Evolutionary conservation across 2,797 vertebrate species (phyloP), one percentile per base, ranked within the genome.

Genomic region (Hippopotamyrus pictus): DNA sequence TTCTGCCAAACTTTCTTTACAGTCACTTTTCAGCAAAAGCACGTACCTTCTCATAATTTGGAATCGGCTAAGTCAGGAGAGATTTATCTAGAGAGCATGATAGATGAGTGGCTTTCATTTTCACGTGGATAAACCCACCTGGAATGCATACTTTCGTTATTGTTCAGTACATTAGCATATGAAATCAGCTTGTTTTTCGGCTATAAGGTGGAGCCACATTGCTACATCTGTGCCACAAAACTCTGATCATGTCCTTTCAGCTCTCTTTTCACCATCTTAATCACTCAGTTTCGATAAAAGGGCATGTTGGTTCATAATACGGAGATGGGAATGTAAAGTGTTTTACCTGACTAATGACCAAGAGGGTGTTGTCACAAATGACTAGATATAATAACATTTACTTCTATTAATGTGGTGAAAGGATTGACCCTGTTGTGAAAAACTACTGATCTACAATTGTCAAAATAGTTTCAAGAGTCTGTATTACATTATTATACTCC

Each of bases 321-420:
- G 0, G 69, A 82, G 76, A 79, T 0, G 17, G 73, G 37, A 79
- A 44, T 44, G 73, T n/a, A 44, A 79, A 79, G 17, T 79, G 73
- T 79, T 79, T 79, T 79, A 79, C 37, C 37, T 79, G 73, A 46
- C 41, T 82, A 46, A 82, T 82, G 37, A n/a, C 41, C 76, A 82
- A 82, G 76, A 82, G 76, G 76, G 76, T 82, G 76, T 82, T 82
- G 37, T 82, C 19, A 44, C 3, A 82, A 82, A 82, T 82, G 76
- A 82, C 76, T 82, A 82, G 76, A 82, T 82, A 11, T 82, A 82
- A 82, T 82, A 46, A 19, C 76, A 82, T 82, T 82, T 82, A 46
- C 41, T 46, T 82, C 41, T 46, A 82, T 82, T 46, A 46, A 19
- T 82, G 17, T 82, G 41, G 76, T 46, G 76, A 82, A 44, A n/a